A percentile compares a stretch with the other conserved stretches of the same genome.
phyloP scores from a whole-genome alignment of 2,797 vertebrate species.

The Ctenosaura bakeri region DNA sequence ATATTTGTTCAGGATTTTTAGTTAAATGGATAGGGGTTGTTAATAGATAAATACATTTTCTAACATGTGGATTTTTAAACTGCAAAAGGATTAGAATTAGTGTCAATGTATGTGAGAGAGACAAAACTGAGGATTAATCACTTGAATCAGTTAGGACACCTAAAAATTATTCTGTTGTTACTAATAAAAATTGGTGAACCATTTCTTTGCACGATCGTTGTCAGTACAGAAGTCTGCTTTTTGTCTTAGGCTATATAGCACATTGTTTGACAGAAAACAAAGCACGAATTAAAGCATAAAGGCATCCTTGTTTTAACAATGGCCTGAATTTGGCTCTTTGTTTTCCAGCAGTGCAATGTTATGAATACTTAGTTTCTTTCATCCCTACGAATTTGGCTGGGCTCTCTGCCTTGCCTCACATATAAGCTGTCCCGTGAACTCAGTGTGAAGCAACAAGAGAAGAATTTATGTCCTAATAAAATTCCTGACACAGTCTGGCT shows the following conservation, averaged over 20 bases:
- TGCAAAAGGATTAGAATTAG: neutral
- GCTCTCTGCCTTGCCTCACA: conserved; percentile 39
- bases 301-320: neutral
- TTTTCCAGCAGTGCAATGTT: conserved; percentile 41
- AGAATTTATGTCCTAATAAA: conserved; percentile 25
- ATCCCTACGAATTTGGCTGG: conserved; percentile 43
- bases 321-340: conserved; percentile 48
- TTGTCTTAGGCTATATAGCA: conserved; percentile 19
- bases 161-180: neutral
- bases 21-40: neutral
- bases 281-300: conserved; percentile 36
- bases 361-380: conserved; percentile 55
- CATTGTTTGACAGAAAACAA: conserved; percentile 50
- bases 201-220: neutral
- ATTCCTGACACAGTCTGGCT: conserved; percentile 24
- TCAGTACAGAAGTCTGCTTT: conserved; percentile 9
- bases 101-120: neutral
- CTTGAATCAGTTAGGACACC: neutral
- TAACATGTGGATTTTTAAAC: neutral
- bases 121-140: neutral
- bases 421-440: conserved; percentile 18
- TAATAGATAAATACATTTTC: neutral
- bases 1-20: neutral
- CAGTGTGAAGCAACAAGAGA: neutral
- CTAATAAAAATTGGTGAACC: neutral